These are phyloP conservation scores for Meriones unguiculatus DNA, from an alignment of 2,113 vertebrate species.

Conservation along the genomic window DNA sequence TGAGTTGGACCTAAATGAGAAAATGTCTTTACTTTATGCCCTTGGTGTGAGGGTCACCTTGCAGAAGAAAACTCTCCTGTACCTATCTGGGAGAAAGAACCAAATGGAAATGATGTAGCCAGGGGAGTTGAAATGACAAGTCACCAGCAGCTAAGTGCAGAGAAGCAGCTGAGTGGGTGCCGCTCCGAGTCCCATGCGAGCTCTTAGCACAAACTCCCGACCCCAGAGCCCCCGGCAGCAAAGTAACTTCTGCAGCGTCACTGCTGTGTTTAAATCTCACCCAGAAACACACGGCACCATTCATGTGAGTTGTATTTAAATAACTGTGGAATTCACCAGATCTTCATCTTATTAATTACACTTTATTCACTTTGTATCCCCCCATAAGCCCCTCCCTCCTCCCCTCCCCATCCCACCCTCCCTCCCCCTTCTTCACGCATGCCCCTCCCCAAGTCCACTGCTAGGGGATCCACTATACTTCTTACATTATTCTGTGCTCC, in stretches of 20 bases:
- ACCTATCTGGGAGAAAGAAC: not conserved
- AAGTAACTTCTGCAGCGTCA: not conserved
- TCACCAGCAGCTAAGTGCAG: not conserved
- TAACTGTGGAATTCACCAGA: slow-evolving; percentile 12
- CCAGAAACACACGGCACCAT: slow-evolving; percentile 42
- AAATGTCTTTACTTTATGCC: not conserved
- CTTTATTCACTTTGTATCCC: too few relatives aligned
- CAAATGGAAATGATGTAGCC: not conserved
- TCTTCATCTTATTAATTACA: not conserved
- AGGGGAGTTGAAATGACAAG: not conserved
- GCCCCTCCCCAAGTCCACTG: too few relatives aligned
- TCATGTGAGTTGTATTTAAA: slow-evolving; percentile 43
- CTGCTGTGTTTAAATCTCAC: slow-evolving; percentile 44
- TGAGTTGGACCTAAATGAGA: slow-evolving; percentile 29
- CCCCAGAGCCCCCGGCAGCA: not conserved
- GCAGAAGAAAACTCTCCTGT: not conserved
- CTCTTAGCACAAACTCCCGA: not conserved
- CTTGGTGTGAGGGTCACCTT: not conserved
- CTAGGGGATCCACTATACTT: not conserved
- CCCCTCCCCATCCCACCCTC: too few relatives aligned
- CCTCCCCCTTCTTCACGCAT: too few relatives aligned
- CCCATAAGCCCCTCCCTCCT: too few relatives aligned
- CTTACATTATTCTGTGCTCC: not conserved
- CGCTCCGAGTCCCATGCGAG: not conserved
- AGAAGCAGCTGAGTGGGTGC: not conserved